Evolutionary conservation across 2,888 invertebrate species (phyloP), one percentile per base, ranked within the genome.

Genomic region (Eristalis intricaria): DNA sequence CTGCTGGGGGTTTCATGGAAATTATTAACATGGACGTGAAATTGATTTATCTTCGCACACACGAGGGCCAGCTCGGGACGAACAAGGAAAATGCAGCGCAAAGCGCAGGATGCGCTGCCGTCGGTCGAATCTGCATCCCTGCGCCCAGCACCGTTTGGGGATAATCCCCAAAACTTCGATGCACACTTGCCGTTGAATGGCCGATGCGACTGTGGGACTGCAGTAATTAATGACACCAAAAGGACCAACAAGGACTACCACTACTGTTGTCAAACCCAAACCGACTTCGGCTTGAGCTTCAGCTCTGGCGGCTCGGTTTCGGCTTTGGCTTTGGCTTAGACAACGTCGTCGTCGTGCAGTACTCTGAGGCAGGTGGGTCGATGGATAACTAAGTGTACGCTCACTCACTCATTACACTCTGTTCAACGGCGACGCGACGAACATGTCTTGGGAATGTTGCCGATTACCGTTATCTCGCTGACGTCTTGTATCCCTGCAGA

Each of bases 401-500:
- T 32, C 65, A 60, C 73, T 81, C 69, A 76, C 77, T 85, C 77
- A 85, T 77, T 85, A 85, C 85, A 40, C 69, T 83, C 73, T 61
- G 50, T 65, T 40, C 66, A 38, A 78, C 73, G 69, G 74, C 86
- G 75, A 82, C 74, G 66, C 86, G 75, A 86, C 74, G 66, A 65
- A 87, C 84, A 79, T 76, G 87, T 79, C 84, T 80, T 65, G 79
- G 76, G 84, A 87, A 87, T 87, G 87, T 76, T 71, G 71, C 50
- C 87, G 87, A 87, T 87, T 87, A 80, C 84, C 71, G 84, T 87
- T 87, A 87, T 87, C 87, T 79, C 69, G 73, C 79, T 76, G 84
- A 84, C 84, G 87, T 87, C 76, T 83, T 87, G 87, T 87, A 79
- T 76, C 63, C 69, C 71, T 32, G 38, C 35, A 15, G 35, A 43